Base-by-base conservation (phyloP, 2,113 vertebrate genomes). In the Rhynchopsitta pachyrhyncha region DNA sequence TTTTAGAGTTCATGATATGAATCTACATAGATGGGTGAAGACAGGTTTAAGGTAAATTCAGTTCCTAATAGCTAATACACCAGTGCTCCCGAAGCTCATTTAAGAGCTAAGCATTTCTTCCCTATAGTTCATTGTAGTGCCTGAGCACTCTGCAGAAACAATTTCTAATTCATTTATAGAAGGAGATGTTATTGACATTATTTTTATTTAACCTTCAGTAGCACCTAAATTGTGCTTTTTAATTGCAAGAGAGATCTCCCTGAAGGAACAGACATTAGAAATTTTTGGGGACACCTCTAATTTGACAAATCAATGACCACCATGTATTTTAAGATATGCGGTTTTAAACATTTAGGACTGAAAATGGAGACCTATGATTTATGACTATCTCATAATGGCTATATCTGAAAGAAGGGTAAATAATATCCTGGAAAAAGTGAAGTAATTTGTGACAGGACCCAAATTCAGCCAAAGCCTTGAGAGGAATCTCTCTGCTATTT, bases 131-230 rank as follows among this genome's bases (percentile, higher is more conserved):
- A 71, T 91, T 93, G 64, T 33, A 64, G 42, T 44, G 49, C 39
- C 39, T 57, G 69, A 84, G 57, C 57, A 71, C 66, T 60, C 59
- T 42, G 49, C 37, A 81, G 77, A 95, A 95, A 84, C 42, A 75
- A 82, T 84, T 92, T 82, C 46, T 86, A 29, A 52, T 39, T 91
- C 50, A 20, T 84, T 80, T 86, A 53, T 55, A 91, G 44, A 29
- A 82, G 42, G 19, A 71, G 46, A 42, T 52, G 28, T 64, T 92
- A 81, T 50, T 93, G 64, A 68, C 82, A 44, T 63, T 70, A 80
- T 44, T 93, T 92, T 88, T 80, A 95, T 81, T 96, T 95, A 90
- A 92, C 91, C 57, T 94, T 60, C 70, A 49, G 12, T 37, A 52
- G 23, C 28, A 68, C 14, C 53, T 80, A 57, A 68, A 73, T 73